Evolutionary conservation across 2,888 invertebrate species (phyloP).

Genomic region (Campaea margaritaria): DNA sequence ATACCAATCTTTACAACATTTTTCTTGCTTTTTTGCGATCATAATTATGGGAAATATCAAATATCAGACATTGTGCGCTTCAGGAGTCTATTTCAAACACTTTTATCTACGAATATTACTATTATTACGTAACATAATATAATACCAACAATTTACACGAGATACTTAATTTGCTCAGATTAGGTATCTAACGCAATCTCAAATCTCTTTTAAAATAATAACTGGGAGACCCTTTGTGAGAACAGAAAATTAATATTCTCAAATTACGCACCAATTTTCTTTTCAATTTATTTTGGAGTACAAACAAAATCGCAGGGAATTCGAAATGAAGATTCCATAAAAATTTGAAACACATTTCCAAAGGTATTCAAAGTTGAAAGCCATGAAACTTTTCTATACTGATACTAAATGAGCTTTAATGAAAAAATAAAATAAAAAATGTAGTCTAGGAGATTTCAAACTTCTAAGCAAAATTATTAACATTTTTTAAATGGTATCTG

Average conservation of each 20-base stretch:
- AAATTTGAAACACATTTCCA: neutral
- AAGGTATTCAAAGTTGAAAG: too few species aligned
- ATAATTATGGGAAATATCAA: too few species aligned
- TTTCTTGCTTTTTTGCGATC: too few species aligned
- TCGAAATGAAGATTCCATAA: slow-evolving; percentile 6
- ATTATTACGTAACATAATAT: neutral
- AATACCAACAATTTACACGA: neutral
- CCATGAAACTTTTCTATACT: too few species aligned
- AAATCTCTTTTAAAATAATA: slow-evolving; percentile 11
- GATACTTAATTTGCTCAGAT: neutral
- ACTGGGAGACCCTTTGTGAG: slow-evolving; percentile 4
- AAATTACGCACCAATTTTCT: slow-evolving; percentile 22
- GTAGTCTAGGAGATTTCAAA: too few species aligned
- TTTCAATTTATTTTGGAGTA: slow-evolving; percentile 29
- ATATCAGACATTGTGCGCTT: too few species aligned
- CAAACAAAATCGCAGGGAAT: slow-evolving; percentile 21
- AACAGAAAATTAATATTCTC: slow-evolving; percentile 14
- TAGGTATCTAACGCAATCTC: neutral
- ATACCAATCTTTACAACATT: too few species aligned
- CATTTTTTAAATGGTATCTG: too few species aligned
- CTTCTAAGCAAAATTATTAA: too few species aligned
- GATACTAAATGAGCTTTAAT: too few species aligned
- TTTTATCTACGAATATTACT: neutral
- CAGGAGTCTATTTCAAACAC: too few species aligned
- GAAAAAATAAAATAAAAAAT: too few species aligned